Base-by-base conservation (phyloP, 2,113 vertebrate genomes). In the Trachemys scripta region DNA sequence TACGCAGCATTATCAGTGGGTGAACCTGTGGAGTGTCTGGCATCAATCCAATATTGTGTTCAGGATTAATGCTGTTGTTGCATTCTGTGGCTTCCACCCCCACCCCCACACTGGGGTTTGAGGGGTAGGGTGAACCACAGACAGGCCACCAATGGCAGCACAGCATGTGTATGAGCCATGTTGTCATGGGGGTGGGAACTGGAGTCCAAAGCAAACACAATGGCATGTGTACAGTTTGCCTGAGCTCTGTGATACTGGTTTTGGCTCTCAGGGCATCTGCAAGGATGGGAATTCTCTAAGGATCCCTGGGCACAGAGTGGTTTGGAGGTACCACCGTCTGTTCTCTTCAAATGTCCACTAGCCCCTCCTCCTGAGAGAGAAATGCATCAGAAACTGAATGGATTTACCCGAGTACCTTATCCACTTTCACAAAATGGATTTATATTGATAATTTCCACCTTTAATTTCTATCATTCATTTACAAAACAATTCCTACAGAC, bases 331-430 rank as follows among this genome's bases (percentile, higher is more conserved):
- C 89, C 62, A 76, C 90, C 24, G 89, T 85, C 31, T 54, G 75
- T 91, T 47, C 19, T 47, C 16, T 82, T 81, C 59, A 42, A 92
- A 87, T 69, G 35, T 69, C 62, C 84, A 90, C 56, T 76, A 93
- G 8, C 45, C 79, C 25, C 29, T 83, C 93, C 80, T 84, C 59
- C 56, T 17, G 3, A 3, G 42, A 88, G 82, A 35, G 59, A 57
- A 94, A 4, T 54, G 91, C 91, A 91, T 87, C 87, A 90, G 88
- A 94, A 85, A 95, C 84, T 80, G 92, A 94, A 95, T 8, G 90
- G 93, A 89, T 97, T 89, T 95, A 80, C 93, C 89, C 88, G 90
- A 95, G n/a, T 82, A 94, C 94, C 95, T 95, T 96, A 94, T 75
- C 96, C 95, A 89, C 45, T 95, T 95, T 82, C 89, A 95, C 94